Conservation (phyloP, 2,113 vertebrate species). For the Pterophyllum scalare region DNA sequence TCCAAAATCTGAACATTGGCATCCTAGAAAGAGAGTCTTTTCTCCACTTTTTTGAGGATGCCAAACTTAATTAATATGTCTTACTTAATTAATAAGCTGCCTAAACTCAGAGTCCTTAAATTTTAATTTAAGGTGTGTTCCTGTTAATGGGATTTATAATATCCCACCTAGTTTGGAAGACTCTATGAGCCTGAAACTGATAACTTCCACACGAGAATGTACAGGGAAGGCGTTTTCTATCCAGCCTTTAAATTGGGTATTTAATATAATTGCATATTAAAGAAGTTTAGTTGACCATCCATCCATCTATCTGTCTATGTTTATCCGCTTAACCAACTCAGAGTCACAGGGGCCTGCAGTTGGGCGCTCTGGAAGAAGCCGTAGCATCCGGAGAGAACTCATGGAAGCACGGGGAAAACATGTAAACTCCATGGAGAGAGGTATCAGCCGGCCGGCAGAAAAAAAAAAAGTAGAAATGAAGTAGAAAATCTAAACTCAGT, state of each 20-base stretch:
- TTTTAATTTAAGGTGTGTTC: too few relatives aligned
- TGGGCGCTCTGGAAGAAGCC: neutral
- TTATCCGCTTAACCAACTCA: neutral
- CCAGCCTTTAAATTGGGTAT: neutral
- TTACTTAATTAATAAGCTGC: too few relatives aligned
- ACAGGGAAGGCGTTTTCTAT: neutral
- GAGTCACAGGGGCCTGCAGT: neutral
- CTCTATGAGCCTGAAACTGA: neutral
- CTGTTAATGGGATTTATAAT: neutral
- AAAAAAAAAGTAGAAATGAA: conserved; percentile 4
- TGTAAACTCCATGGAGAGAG: neutral
- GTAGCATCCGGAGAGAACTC: neutral
- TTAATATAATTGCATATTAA: too few relatives aligned
- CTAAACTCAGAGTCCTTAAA: neutral
- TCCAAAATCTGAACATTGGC: neutral
- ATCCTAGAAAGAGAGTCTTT: neutral
- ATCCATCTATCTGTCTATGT: neutral
- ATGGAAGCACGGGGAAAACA: neutral
- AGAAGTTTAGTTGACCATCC: neutral
- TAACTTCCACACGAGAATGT: neutral
- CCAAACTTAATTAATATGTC: neutral
- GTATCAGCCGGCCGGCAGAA: neutral
- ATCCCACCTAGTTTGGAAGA: neutral
- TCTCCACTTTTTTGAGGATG: neutral
- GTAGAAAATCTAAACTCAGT: neutral